These are phyloP conservation scores for Monochamus alternatus DNA, from an alignment of 2,888 invertebrate species.

Conservation along the genomic window DNA sequence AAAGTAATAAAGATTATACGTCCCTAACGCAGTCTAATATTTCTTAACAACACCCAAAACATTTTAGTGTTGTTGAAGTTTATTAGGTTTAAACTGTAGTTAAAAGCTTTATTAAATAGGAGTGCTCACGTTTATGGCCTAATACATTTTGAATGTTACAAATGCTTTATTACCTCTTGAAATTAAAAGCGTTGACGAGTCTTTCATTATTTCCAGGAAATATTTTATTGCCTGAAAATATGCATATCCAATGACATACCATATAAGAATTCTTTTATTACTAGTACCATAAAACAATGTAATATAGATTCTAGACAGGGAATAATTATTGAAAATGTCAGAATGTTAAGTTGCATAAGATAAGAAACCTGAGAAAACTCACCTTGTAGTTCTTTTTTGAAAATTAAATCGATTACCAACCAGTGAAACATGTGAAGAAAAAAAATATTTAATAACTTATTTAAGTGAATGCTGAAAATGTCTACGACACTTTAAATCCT, in stretches of 20 bases:
- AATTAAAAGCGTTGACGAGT: conserved; percentile 6
- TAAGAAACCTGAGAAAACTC: no score
- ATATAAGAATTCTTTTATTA: no score
- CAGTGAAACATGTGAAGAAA: no score
- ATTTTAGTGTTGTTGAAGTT: conserved; percentile 36
- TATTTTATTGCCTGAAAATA: conserved; percentile 7
- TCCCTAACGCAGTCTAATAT: conserved; percentile 37
- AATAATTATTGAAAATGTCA: no score
- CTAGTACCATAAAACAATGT: no score
- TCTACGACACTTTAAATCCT: no score
- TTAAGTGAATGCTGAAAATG: no score
- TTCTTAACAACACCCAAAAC: conserved; percentile 37
- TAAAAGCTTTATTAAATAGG: conserved; percentile 37
- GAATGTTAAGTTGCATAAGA: no score
- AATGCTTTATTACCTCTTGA: conserved; percentile 18
- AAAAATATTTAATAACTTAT: no score
- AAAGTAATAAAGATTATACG: conserved; percentile 42
- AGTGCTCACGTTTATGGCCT: conserved; percentile 27
- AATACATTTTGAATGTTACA: conserved; percentile 31
- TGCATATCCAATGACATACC: neutral
- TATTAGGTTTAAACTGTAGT: conserved; percentile 28
- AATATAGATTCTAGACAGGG: no score
- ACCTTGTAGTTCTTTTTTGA: no score
- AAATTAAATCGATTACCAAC: no score
- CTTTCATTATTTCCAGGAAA: conserved; percentile 16